phyloP scores from a whole-genome alignment of 1,140 invertebrate species.

The Drosophila mauritiana region DNA sequence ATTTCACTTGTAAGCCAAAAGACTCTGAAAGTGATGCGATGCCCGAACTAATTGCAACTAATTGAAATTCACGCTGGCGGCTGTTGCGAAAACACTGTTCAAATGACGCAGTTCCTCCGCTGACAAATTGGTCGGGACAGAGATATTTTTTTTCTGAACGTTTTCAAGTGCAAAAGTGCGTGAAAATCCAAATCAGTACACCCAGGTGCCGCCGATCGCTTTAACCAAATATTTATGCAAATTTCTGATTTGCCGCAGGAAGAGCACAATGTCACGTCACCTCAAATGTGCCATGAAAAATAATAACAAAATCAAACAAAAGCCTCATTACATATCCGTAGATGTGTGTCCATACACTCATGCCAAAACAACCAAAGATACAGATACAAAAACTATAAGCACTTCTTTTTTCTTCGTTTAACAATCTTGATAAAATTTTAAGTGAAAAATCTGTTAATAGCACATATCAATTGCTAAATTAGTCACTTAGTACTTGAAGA shows the following conservation, averaged over 20 bases:
- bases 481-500: no score
- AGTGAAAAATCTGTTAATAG: no score
- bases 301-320: conserved; percentile 60
- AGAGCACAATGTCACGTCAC: conserved; percentile 74
- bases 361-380: conserved; percentile 7
- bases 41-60: conserved; percentile 68
- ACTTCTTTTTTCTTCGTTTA: neutral
- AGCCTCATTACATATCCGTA: conserved; percentile 37
- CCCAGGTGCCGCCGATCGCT: conserved; percentile 44
- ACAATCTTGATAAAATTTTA: no score
- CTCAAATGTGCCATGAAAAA: conserved; percentile 59
- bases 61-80: conserved; percentile 63
- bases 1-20: conserved; percentile 34
- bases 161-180: conserved; percentile 68
- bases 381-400: neutral
- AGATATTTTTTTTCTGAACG: neutral
- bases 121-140: conserved; percentile 21
- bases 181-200: conserved; percentile 55
- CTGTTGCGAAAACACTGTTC: conserved; percentile 34
- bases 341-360: conserved; percentile 1
- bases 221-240: conserved; percentile 74
- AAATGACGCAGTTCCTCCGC: conserved; percentile 23
- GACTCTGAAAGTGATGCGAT: conserved; percentile 21
- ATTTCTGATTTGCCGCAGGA: conserved; percentile 67
- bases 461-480: no score